Evolutionary conservation across 2,888 invertebrate genomes (phyloP).

Genomic region (Esperia sulphurella): DNA sequence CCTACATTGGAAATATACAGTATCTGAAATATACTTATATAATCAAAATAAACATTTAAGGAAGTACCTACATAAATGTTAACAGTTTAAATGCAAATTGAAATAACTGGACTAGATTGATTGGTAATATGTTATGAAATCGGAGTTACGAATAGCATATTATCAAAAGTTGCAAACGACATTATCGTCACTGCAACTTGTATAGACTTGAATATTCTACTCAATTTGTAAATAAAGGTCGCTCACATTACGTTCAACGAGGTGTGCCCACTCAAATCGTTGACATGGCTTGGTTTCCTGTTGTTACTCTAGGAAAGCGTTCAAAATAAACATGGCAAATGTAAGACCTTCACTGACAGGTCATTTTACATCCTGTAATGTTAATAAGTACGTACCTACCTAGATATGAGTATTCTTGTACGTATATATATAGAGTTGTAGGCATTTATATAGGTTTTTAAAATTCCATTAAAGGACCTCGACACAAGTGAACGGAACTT

Average conservation of each 20-base stretch:
- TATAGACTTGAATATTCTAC: too few species aligned
- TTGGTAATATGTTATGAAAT: not conserved
- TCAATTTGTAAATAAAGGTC: too few species aligned
- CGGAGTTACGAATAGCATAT: not conserved
- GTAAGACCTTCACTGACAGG: too few species aligned
- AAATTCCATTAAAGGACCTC: constrained; percentile 28
- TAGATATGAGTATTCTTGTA: not conserved
- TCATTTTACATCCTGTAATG: too few species aligned
- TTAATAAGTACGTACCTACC: too few species aligned
- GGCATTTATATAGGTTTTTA: not conserved
- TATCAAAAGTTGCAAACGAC: not conserved
- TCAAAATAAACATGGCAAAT: too few species aligned
- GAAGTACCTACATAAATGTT: not conserved
- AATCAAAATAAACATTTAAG: not conserved
- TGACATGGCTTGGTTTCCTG: too few species aligned
- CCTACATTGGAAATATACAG: constrained; percentile 5
- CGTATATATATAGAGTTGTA: too few species aligned
- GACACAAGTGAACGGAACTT: constrained; percentile 36
- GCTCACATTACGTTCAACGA: too few species aligned
- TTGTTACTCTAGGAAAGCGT: too few species aligned
- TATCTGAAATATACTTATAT: not conserved
- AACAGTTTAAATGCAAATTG: not conserved
- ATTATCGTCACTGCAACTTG: too few species aligned
- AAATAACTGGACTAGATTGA: not conserved
- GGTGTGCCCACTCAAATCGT: too few species aligned